These are phyloP conservation scores for Diuraphis noxia DNA, from an alignment of 1,140 invertebrate species.

Conservation along the genomic window DNA sequence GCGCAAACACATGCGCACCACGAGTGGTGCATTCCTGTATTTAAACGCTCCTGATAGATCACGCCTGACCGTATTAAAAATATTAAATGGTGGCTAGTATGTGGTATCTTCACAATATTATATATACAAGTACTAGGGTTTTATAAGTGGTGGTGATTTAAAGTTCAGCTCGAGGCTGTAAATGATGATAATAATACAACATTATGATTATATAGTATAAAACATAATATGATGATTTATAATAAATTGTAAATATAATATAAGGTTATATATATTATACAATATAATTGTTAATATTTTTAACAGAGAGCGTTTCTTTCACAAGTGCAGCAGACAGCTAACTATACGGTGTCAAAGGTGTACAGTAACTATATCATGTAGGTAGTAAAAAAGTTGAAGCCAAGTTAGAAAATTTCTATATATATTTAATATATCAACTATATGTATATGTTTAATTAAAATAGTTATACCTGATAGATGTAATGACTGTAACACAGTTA, in stretches of 20 bases:
- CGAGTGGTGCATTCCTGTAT: too few relatives aligned
- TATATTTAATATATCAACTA: too few relatives aligned
- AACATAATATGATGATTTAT: too few relatives aligned
- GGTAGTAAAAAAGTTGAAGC: not conserved
- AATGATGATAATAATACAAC: not conserved
- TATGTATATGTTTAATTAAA: not conserved
- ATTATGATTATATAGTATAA: not conserved
- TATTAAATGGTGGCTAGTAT: not conserved
- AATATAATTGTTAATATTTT: not conserved
- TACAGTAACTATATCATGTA: not conserved
- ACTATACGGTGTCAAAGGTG: too few relatives aligned
- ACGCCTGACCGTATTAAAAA: not conserved
- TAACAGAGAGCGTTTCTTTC: not conserved
- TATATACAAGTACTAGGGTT: not conserved
- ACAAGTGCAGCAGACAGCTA: not conserved
- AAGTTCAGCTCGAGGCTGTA: not conserved
- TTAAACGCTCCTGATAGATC: too few relatives aligned
- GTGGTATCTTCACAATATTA: not conserved
- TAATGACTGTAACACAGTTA: not conserved
- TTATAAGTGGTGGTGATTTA: not conserved
- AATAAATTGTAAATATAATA: not conserved
- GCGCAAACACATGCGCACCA: too few relatives aligned
- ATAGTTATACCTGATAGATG: not conserved
- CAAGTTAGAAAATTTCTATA: too few relatives aligned
- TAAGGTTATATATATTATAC: not conserved